Evolutionary conservation across 2,888 invertebrate genomes (phyloP), one percentile per base, ranked within the genome.

Genomic region (Aleiodes alternator): DNA sequence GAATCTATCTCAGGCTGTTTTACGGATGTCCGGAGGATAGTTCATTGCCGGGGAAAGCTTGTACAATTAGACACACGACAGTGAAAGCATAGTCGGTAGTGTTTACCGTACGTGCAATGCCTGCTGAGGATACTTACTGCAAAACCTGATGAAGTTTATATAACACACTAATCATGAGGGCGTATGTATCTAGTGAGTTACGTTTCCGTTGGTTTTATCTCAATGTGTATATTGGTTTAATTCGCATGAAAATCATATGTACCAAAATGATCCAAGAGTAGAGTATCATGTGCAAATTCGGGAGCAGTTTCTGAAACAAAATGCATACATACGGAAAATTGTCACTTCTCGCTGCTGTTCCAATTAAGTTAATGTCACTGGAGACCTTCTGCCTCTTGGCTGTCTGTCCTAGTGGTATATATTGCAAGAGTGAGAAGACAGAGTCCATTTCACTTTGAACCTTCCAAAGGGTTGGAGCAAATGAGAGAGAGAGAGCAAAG

Each of bases 351-450:
- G 29, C 69, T 53, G 66, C 55, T 77, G 68, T 75, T 73, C 81
- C 83, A 86, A 86, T 87, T 86, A 85, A 82, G 82, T 82, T 85
- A 84, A 85, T 85, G 83, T 84, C 81, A 82, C 82, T 81, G n/a
- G 29, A 34, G 34, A 34, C 48, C 48, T 38, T 48, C 23, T 50
- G 31, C 31, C 50, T 72, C 71, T 12, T 23, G 51, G 68, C 16
- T 57, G 48, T 61, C 61, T 71, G 61, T 71, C 23, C 23, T 23
- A 23, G 53, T 69, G 23, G 57, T 57, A 66, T 57, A 66, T 78
- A 69, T 43, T 9, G 43, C 43, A 43, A 43, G 56, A 64, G 43
- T 64, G 64, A 48, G 48, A 14, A 43, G 43, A 29, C 57, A 69
- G 29, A 71, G 61, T 72, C 56, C 51, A 75, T 75, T 78, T 79